phyloP scores from a whole-genome alignment of 2,888 invertebrate genomes.

The Platycheirus rosarum region DNA sequence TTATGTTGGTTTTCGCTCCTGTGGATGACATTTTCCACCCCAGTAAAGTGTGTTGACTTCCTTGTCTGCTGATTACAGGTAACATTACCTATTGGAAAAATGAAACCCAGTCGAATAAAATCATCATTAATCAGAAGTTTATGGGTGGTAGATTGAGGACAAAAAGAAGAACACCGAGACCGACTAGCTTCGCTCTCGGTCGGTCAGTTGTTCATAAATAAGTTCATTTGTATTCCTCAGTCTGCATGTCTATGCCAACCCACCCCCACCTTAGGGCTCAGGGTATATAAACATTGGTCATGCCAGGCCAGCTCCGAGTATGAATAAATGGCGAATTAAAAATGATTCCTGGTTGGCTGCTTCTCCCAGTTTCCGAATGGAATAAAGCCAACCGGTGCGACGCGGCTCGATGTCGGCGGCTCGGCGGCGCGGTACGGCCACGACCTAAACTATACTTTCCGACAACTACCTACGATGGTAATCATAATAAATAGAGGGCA shows the following conservation, averaged over 20 bases:
- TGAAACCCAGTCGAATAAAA: slow-evolving; percentile 68
- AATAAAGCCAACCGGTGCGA: slow-evolving; percentile 29
- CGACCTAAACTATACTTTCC: slow-evolving; percentile 31
- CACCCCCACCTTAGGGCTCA: slow-evolving; percentile 59
- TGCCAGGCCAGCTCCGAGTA: slow-evolving; percentile 43
- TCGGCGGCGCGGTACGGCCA: slow-evolving; percentile 19
- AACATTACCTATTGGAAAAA: slow-evolving; percentile 31
- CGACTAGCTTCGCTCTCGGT: slow-evolving; percentile 43
- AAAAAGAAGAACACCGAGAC: slow-evolving; percentile 24
- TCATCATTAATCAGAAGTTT: slow-evolving; percentile 73
- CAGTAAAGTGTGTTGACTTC: slow-evolving; percentile 58
- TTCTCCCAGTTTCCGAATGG: slow-evolving; percentile 53
- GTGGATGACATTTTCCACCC: slow-evolving; percentile 68
- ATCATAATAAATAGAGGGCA: slow-evolving; percentile 74
- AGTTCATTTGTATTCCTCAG: slow-evolving; percentile 37
- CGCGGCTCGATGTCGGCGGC: not conserved
- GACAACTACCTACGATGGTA: slow-evolving; percentile 55
- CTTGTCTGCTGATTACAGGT: slow-evolving; percentile 49
- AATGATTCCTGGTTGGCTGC: slow-evolving; percentile 73
- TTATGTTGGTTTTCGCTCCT: slow-evolving; percentile 62
- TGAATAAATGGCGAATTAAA: slow-evolving; percentile 71
- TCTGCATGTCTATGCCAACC: slow-evolving; percentile 39
- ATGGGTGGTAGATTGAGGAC: slow-evolving; percentile 40
- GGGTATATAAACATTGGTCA: slow-evolving; percentile 25
- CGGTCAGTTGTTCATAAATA: slow-evolving; percentile 70